phyloP scores from a whole-genome alignment of 2,113 vertebrate genomes.

The Phaethornis superciliosus region DNA sequence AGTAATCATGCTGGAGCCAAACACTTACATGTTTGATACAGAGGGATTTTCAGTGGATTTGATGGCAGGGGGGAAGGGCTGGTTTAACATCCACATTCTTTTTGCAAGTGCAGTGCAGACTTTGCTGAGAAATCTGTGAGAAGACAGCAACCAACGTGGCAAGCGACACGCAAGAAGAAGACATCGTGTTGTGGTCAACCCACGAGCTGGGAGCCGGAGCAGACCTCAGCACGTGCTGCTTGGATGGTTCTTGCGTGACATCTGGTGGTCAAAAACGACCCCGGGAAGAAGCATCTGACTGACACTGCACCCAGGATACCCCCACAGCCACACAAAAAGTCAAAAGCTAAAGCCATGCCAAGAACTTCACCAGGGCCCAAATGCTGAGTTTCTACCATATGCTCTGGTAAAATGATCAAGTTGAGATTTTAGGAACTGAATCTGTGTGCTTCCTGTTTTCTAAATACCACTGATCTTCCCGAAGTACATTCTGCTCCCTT shows the following conservation, averaged over 20 bases:
- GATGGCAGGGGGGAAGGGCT: background rate
- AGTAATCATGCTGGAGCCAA: slow-evolving; percentile 11
- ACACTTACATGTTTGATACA: slow-evolving; percentile 51
- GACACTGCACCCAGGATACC: background rate
- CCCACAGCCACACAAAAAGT: background rate
- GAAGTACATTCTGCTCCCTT: background rate
- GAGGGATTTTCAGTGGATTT: slow-evolving; percentile 48
- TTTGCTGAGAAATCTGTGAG: background rate
- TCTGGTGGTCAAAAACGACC: slow-evolving; percentile 51
- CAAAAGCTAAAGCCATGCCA: background rate
- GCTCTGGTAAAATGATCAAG: background rate
- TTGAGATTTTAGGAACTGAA: background rate
- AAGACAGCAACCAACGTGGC: slow-evolving; percentile 37
- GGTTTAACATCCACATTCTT: slow-evolving; percentile 20
- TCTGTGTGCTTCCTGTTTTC: background rate
- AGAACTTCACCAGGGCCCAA: background rate
- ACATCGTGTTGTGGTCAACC: background rate
- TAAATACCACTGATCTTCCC: background rate
- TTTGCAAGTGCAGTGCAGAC: slow-evolving; percentile 40
- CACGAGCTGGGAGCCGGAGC: background rate
- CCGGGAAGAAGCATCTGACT: background rate
- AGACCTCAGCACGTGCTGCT: rapidly evolving
- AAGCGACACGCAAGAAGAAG: slow-evolving; percentile 32
- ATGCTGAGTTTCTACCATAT: background rate
- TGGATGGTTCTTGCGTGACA: slow-evolving; percentile 54